Evolutionary conservation across 1,140 invertebrate species (phyloP).

Genomic region (Tyrophagus putrescentiae): DNA sequence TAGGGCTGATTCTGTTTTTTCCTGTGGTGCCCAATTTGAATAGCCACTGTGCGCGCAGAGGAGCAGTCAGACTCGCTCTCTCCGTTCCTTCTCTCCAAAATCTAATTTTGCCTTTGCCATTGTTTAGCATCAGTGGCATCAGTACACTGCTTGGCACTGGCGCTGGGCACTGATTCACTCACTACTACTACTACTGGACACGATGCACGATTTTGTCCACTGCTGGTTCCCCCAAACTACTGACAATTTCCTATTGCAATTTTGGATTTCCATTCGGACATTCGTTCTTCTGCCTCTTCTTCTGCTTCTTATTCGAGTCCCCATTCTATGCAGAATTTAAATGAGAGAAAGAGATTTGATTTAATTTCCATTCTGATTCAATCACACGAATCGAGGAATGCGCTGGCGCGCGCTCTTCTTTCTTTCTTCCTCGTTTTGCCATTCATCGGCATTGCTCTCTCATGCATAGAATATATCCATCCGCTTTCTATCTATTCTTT

Average conservation of each 20-base stretch:
- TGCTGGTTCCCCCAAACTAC: neutral
- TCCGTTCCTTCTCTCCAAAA: too few relatives aligned
- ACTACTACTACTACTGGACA: too few relatives aligned
- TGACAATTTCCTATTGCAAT: constrained; percentile 2
- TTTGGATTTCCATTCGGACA: neutral
- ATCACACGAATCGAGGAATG: constrained; percentile 5
- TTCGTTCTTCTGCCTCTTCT: neutral
- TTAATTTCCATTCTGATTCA: constrained; percentile 13
- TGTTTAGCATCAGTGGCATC: neutral
- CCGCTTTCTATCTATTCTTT: too few relatives aligned
- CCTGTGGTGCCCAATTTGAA: too few relatives aligned
- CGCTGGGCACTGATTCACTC: neutral
- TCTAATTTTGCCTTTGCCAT: too few relatives aligned
- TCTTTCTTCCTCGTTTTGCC: neutral
- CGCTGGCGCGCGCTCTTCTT: too few relatives aligned
- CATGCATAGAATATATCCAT: constrained; percentile 4
- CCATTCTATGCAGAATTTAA: neutral
- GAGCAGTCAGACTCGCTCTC: too few relatives aligned
- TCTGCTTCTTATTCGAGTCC: neutral
- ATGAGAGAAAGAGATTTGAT: constrained; percentile 9
- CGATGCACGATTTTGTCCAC: neutral
- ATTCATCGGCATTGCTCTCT: neutral
- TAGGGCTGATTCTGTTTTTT: too few relatives aligned
- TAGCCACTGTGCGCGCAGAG: too few relatives aligned
- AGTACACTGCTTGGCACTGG: neutral